Conservation (phyloP, 1,140 invertebrate species). For the Zaprionus nigranus region DNA sequence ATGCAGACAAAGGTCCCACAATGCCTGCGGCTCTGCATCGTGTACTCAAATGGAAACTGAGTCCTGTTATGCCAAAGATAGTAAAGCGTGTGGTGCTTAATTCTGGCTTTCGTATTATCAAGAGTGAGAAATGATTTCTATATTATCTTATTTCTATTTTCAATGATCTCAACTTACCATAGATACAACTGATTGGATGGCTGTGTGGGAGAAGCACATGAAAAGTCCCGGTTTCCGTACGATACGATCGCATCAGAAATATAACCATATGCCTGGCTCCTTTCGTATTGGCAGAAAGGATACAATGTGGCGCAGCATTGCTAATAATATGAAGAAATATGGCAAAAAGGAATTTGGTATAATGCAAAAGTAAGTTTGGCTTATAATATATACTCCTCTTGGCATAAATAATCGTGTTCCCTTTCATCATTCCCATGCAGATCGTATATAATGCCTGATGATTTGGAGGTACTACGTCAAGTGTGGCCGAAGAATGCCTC, state of each 20-base stretch:
- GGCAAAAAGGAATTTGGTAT: slow-evolving; percentile 94
- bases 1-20: slow-evolving; percentile 88
- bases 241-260: slow-evolving; percentile 95
- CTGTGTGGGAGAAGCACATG: slow-evolving; percentile 94
- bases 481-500: slow-evolving; percentile 92
- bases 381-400: no score
- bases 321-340: slow-evolving; percentile 90
- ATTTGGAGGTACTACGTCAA: slow-evolving; percentile 92
- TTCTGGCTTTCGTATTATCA: slow-evolving; percentile 93
- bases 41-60: slow-evolving; percentile 95
- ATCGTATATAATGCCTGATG: slow-evolving; percentile 96
- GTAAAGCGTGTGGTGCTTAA: slow-evolving; percentile 93
- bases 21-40: slow-evolving; percentile 89
- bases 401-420: no score
- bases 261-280: slow-evolving; percentile 99
- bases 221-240: slow-evolving; percentile 90
- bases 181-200: slow-evolving; percentile 90
- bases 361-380: slow-evolving; percentile 88
- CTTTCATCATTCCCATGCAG: slow-evolving; percentile 18
- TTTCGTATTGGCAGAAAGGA: slow-evolving; percentile 99
- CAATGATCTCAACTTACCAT: slow-evolving; percentile 15
- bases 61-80: slow-evolving; percentile 94
- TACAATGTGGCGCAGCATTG: slow-evolving; percentile 94
- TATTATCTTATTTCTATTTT: no score
- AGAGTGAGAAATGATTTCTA: slow-evolving; percentile 86